Evolutionary conservation across 2,888 invertebrate species (phyloP).

Genomic region (Capitulum mitella): DNA sequence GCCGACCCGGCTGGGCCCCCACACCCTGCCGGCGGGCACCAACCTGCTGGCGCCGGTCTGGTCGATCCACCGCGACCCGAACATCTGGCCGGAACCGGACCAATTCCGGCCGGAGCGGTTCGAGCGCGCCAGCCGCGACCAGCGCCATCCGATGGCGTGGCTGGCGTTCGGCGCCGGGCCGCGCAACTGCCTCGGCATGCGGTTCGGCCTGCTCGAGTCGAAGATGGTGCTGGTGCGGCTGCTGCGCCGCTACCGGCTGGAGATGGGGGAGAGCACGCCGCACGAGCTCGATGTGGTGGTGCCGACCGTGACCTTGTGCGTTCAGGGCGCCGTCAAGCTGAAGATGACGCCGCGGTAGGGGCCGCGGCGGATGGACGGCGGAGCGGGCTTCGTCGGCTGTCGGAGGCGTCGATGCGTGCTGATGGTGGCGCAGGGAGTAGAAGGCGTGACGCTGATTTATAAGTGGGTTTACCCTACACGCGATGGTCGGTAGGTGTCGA

Average conservation of each 20-base stretch:
- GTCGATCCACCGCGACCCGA: constrained; percentile 38
- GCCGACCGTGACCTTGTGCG: constrained; percentile 7
- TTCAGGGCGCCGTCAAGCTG: background rate
- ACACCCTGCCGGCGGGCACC: constrained; percentile 36
- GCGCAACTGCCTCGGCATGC: constrained; percentile 33
- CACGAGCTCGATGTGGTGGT: background rate
- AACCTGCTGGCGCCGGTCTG: constrained; percentile 37
- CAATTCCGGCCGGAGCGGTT: constrained; percentile 38
- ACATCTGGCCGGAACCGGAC: constrained; percentile 38
- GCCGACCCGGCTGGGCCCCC: constrained; percentile 29
- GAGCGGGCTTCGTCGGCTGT: no score
- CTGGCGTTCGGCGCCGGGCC: constrained; percentile 35
- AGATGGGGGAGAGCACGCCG: constrained; percentile 15
- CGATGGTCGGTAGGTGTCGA: no score
- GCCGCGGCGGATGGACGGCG: no score
- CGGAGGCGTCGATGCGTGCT: no score
- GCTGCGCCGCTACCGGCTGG: constrained; percentile 29
- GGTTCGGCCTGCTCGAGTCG: constrained; percentile 34
- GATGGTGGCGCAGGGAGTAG: no score
- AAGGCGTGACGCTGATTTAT: no score
- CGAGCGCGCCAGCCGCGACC: background rate
- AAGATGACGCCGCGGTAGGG: background rate
- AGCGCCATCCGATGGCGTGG: constrained; percentile 31
- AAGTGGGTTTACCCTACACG: no score
- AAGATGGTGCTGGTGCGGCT: constrained; percentile 32